Evolutionary conservation across 2,888 invertebrate genomes (phyloP), one percentile per base, ranked within the genome.

Genomic region (Netelia inedita): DNA sequence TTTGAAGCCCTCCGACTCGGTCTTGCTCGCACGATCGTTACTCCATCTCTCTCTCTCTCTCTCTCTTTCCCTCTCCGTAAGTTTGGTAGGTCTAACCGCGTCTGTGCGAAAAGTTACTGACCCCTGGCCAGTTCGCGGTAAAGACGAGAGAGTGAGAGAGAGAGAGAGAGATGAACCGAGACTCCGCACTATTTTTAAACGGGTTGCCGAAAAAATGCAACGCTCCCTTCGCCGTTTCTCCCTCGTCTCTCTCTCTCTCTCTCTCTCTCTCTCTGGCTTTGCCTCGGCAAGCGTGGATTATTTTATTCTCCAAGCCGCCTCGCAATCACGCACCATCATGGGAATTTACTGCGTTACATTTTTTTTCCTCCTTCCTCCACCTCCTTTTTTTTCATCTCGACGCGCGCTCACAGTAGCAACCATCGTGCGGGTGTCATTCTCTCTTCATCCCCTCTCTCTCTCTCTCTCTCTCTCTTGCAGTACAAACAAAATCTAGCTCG

Each of bases 111-210:
- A 79, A 92, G 93, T 93, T 90, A 93, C 91, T 93, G 93, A 93
- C 93, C 93, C 92, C 92, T 93, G 93, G 93, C 91, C 93, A 93
- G 93, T 93, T 89, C 88, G 81, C 80, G 76, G 86, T 85, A 86
- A 41, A 79, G 75, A 61, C 57, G 55, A 66, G 23, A 16, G 16
- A n/a, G 19, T 19, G 57, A 57, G 21, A 57, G 57, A 57, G 57
- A 57, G 21, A 57, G 53, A 55, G 74, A 63, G 61, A 57, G 59
- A 71, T n/a, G 66, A 87, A 87, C 88, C 86, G 89, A 88, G 88
- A 88, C 83, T 89, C 89, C 89, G 88, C 91, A 88, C 88, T 93
- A 92, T 93, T 93, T 93, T 92, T 93, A 92, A 92, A 91, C 91
- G 86, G 82, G 68, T 72, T 89, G 92, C 79, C 79, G 79, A 83